These are phyloP conservation scores for Leucopternis melanops DNA, from an alignment of 2,113 vertebrate genomes.

Conservation along the genomic window DNA sequence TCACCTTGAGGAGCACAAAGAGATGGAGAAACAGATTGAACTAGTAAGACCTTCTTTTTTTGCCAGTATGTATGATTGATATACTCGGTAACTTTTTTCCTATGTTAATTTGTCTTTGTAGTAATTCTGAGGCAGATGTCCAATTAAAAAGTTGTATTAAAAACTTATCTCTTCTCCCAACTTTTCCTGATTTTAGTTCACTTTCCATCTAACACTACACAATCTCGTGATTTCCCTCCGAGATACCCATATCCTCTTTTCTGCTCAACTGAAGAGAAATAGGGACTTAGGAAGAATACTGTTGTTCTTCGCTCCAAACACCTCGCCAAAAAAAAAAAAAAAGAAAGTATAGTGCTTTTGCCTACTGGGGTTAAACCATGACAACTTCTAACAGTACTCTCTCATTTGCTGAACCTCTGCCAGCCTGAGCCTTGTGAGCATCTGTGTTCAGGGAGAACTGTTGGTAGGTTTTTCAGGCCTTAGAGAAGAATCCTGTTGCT, in stretches of 20 bases:
- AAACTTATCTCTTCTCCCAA: neutral
- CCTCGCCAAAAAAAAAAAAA: too few relatives aligned
- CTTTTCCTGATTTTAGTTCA: neutral
- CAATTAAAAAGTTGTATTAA: neutral
- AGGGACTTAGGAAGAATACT: neutral
- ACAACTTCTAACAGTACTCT: neutral
- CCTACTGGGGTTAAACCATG: neutral
- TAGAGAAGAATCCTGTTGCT: neutral
- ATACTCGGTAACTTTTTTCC: neutral
- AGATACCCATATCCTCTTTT: neutral
- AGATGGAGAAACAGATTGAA: conserved; percentile 83
- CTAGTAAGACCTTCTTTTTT: conserved; percentile 70
- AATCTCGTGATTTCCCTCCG: neutral
- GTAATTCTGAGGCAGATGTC: neutral
- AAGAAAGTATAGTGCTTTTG: neutral
- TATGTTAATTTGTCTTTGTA: neutral
- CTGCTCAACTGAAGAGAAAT: neutral
- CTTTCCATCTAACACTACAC: neutral
- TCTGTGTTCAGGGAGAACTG: neutral
- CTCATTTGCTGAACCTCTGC: neutral
- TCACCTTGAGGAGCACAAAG: conserved; percentile 76
- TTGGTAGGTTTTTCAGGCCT: neutral
- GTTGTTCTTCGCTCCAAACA: neutral
- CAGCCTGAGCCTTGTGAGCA: neutral
- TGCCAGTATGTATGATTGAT: neutral